Evolutionary conservation across 2,888 invertebrate species (phyloP), one percentile per base, ranked within the genome.

Genomic region (Gibbula magus): DNA sequence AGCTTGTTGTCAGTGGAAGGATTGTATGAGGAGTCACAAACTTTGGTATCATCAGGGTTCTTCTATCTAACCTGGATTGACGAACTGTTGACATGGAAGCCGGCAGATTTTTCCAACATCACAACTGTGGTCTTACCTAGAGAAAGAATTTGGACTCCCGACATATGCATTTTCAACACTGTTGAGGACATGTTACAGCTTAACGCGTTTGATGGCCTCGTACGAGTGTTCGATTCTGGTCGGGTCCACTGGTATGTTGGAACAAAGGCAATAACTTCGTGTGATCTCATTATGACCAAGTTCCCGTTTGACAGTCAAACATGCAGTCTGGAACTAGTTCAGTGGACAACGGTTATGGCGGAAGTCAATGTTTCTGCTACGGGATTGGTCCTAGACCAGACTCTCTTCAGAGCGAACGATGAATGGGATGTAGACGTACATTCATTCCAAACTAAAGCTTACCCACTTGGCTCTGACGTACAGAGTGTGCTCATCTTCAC

Each of bases 271-370:
- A 25, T 29, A 16, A 75, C 75, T 13, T 25, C 22, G 18, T 75
- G 75, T 75, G 29, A 25, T 18, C 16, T 75, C 32, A 32, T 54
- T 18, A 32, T 75, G 35, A 29, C 29, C 29, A 52, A 13, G 10
- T 75, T 75, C 32, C 75, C 75, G 7, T 75, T 75, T 75, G 75
- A 75, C 53, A 53, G 53, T 16, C 75, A 75, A 54, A 22, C 25
- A 7, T 75, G 75, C 10, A 53, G n/a, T 51, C n/a, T 75, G 0
- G 25, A 52, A 5, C 53, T 75, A 7, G 22, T 54, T 32, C 75
- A 52, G n/a, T 75, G 75, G 75, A 54, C 4, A 10, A 7, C 75
- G 5, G 13, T 3, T 5, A 32, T 8, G 5, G n/a, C 0, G 10
- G 32, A 75, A 32, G 75, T 75, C 0, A 53, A 75, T 32, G 29